Conservation (phyloP, 2,888 invertebrate genomes). For the Alviniconcha strummeri region DNA sequence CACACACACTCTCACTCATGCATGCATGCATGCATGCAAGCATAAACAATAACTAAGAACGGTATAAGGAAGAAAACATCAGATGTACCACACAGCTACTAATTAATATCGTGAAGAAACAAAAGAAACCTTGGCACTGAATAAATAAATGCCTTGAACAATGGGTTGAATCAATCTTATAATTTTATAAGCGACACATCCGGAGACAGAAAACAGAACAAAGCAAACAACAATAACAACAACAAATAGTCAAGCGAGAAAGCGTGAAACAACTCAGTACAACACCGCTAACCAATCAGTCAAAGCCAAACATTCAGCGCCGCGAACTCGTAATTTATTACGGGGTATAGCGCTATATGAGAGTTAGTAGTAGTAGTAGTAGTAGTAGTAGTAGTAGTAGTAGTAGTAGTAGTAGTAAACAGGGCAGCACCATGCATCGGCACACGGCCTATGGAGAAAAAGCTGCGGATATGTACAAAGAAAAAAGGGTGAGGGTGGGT, state of each 20-base stretch:
- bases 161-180: not conserved
- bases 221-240: not conserved
- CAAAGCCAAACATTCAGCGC: too few species aligned
- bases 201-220: not conserved
- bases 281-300: too few species aligned
- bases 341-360: not conserved
- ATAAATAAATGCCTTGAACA: not conserved
- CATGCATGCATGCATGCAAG: too few species aligned
- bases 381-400: conserved; percentile 3
- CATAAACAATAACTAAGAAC: too few species aligned
- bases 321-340: too few species aligned
- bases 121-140: not conserved
- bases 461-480: too few species aligned
- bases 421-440: not conserved
- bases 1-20: too few species aligned
- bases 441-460: not conserved
- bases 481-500: not conserved
- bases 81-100: too few species aligned
- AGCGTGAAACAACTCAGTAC: too few species aligned
- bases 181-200: not conserved
- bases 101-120: not conserved
- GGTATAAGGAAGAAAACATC: too few species aligned
- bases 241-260: not conserved
- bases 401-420: not conserved
- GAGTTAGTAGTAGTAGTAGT: not conserved